phyloP scores from a whole-genome alignment of 2,113 vertebrate genomes.

The Bufo bufo region DNA sequence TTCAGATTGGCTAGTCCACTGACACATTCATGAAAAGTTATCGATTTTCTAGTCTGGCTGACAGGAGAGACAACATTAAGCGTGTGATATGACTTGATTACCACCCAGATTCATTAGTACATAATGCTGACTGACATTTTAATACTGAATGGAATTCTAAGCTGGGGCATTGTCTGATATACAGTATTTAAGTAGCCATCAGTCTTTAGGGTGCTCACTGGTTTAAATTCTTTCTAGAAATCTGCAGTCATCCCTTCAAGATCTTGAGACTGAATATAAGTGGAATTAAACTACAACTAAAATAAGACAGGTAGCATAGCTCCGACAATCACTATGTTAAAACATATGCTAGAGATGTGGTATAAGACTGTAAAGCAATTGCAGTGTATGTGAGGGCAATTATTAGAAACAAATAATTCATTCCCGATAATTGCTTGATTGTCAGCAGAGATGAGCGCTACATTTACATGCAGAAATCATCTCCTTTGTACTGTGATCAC shows the following conservation, averaged over 20 bases:
- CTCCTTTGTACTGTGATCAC: too few species aligned
- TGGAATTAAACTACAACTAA: not conserved
- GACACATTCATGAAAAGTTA: not conserved
- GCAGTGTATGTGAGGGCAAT: too few species aligned
- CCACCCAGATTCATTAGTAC: slow-evolving; percentile 9
- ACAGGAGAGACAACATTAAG: not conserved
- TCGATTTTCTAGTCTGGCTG: not conserved
- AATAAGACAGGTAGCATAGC: not conserved
- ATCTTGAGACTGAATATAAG: not conserved
- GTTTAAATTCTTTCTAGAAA: not conserved
- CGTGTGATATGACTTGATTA: not conserved
- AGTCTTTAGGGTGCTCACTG: not conserved
- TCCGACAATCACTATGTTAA: too few species aligned
- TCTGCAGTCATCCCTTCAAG: not conserved
- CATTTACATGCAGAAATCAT: too few species aligned
- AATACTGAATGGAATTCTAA: slow-evolving; percentile 23
- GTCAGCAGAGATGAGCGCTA: too few species aligned
- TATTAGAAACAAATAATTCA: too few species aligned
- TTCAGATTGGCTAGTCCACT: not conserved
- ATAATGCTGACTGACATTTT: slow-evolving; percentile 18
- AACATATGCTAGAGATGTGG: too few species aligned
- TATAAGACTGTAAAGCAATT: too few species aligned
- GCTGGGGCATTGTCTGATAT: not conserved
- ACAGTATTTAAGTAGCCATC: not conserved
- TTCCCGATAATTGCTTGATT: too few species aligned